Percentiles rank a stretch among this genome's conserved stretches.
These are phyloP conservation scores for Psylliodes chrysocephalus DNA, from an alignment of 2,888 invertebrate species.

Conservation along the genomic window DNA sequence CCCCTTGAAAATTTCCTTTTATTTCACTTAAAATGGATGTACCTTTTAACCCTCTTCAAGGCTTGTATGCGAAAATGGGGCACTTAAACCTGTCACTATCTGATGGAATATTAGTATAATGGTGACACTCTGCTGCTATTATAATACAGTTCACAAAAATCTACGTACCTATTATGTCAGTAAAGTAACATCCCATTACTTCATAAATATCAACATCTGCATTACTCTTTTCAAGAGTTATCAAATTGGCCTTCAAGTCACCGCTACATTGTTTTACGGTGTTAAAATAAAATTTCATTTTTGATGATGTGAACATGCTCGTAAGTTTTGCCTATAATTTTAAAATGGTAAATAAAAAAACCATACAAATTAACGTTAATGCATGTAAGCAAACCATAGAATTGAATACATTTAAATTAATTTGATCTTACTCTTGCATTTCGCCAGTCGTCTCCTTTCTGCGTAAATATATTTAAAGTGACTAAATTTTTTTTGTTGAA, in stretches of 20 bases:
- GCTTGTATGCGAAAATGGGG: no score
- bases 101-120: no score
- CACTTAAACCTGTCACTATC: no score
- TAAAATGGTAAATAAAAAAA: background rate
- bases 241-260: background rate
- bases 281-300: background rate
- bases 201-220: background rate
- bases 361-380: no score
- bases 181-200: background rate
- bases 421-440: slow-evolving; percentile 55
- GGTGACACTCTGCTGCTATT: no score
- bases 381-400: no score
- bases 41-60: no score
- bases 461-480: slow-evolving; percentile 48
- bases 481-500: slow-evolving; percentile 49
- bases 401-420: no score
- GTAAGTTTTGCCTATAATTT: slow-evolving; percentile 1
- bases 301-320: background rate
- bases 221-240: background rate
- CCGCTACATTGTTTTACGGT: background rate
- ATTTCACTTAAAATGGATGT: no score
- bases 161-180: background rate
- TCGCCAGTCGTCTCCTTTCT: slow-evolving; percentile 54
- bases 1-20: no score
- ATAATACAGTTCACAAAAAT: no score